Evolutionary conservation across 2,888 invertebrate species (phyloP), one percentile per base, ranked within the genome.

Genomic region (Zygogramma bicolorata): DNA sequence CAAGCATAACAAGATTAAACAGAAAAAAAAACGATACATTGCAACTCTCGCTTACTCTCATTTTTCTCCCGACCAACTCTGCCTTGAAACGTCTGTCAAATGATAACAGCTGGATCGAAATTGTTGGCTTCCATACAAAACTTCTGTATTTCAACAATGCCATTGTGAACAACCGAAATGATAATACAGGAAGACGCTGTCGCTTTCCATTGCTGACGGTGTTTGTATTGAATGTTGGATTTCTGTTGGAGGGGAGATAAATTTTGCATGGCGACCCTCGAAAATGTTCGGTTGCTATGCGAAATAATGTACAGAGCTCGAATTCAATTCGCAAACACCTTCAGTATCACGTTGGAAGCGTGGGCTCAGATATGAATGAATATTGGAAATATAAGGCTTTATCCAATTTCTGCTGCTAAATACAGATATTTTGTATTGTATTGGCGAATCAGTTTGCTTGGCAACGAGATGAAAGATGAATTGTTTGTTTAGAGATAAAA

Each of bases 61-160:
- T n/a, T n/a, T n/a, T n/a, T n/a, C n/a, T n/a, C n/a, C n/a, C n/a
- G n/a, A n/a, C n/a, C n/a, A n/a, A n/a, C n/a, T n/a, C n/a, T n/a
- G n/a, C 34, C 13, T 34, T 34, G 34, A 38, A 13, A 38, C 13
- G 4, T 13, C 10, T 38, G 4, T 8, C 38, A 38, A 13, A 8
- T 38, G 38, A 38, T 38, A n/a, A 34, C 34, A 34, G 20, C n/a
- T 2, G 20, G 18, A 46, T 18, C 8, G 15, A 18, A 8, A 15
- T 15, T 8, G 15, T 6, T 20, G 8, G 3, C 4, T 20, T 53
- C 15, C 27, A 53, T 27, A 25, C 53, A n/a, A 53, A 22, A 27
- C 53, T 53, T 3, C n/a, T 53, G 53, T 22, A 27, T 53, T 53
- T 53, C n/a, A 53, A 53, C 53, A 53, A 53, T 53, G 53, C 15